These are phyloP conservation scores for Sebastes kiyomatsui DNA, from an alignment of 2,797 vertebrate genomes.

Conservation along the genomic window DNA sequence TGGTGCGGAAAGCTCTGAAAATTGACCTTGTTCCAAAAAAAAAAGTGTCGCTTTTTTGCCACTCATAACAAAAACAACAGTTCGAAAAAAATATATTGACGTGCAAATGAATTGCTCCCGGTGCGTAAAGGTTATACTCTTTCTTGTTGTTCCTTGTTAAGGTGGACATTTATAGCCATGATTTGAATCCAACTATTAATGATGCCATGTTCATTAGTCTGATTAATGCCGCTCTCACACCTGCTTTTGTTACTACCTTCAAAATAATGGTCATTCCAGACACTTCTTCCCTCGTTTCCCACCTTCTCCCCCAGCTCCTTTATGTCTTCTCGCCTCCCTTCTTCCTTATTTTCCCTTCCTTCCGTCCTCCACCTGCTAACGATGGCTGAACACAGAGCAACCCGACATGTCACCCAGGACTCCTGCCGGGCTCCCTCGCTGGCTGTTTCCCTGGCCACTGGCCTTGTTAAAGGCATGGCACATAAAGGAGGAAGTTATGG, in stretches of 20 bases:
- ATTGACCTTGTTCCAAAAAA: no score
- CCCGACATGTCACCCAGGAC: slow-evolving; percentile 40
- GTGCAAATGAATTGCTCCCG: not conserved
- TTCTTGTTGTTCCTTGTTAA: not conserved
- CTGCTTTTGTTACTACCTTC: slow-evolving; percentile 17
- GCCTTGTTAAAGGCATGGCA: slow-evolving; percentile 65
- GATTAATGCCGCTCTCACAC: slow-evolving; percentile 17
- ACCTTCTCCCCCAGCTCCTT: slow-evolving; percentile 9
- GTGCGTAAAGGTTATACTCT: not conserved
- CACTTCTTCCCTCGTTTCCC: not conserved
- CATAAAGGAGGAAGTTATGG: slow-evolving; percentile 64
- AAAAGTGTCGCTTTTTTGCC: no score
- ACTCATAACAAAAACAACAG: no score
- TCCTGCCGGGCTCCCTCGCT: slow-evolving; percentile 31
- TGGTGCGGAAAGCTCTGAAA: no score
- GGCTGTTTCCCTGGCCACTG: slow-evolving; percentile 51
- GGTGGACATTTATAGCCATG: not conserved
- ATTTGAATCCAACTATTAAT: slow-evolving; percentile 9
- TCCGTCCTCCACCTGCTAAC: slow-evolving; percentile 32
- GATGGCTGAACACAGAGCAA: slow-evolving; percentile 19
- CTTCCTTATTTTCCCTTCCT: slow-evolving; percentile 9
- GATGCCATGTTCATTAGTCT: slow-evolving; percentile 23
- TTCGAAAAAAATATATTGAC: not conserved
- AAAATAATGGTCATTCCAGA: not conserved
- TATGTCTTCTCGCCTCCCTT: slow-evolving; percentile 13